Conservation (phyloP, 2,888 invertebrate genomes). For the Frankliniella intonsa region DNA sequence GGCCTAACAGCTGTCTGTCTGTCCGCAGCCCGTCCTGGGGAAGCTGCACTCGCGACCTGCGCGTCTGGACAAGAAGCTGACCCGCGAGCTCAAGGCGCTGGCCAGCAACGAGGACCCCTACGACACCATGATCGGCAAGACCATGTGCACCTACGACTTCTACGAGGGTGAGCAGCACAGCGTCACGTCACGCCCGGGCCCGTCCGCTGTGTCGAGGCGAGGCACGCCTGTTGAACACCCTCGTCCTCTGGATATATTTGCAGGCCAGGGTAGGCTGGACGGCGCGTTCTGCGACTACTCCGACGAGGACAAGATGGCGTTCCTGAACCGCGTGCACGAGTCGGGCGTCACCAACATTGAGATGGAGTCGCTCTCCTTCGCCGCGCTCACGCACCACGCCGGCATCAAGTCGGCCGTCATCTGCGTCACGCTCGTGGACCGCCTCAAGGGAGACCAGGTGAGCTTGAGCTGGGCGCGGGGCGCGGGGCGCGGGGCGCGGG, state of each 20-base stretch:
- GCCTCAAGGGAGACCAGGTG: constrained; percentile 92
- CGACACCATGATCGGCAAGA: constrained; percentile 83
- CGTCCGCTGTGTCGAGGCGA: constrained; percentile 28
- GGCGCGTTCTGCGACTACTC: constrained; percentile 95
- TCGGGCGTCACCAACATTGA: constrained; percentile 91
- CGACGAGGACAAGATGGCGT: constrained; percentile 85
- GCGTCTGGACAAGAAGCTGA: constrained; percentile 74
- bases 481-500: background rate
- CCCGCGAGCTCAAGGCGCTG: constrained; percentile 70
- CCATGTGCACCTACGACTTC: constrained; percentile 95
- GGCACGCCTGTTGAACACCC: constrained; percentile 60
- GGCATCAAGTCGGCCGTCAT: constrained; percentile 90
- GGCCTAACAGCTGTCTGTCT: constrained; percentile 17
- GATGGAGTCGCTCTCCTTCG: constrained; percentile 93
- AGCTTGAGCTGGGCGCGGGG: constrained; percentile 33
- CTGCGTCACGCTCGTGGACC: constrained; percentile 87
- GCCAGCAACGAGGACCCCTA: constrained; percentile 75
- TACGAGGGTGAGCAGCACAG: constrained; percentile 71
- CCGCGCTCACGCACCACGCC: constrained; percentile 88
- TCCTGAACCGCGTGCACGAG: constrained; percentile 67
- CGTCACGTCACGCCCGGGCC: no score
- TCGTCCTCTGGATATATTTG: constrained; percentile 65
- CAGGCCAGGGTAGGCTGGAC: constrained; percentile 90
- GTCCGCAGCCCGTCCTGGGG: constrained; percentile 71
- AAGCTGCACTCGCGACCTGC: constrained; percentile 76